A percentile compares a stretch with the other conserved stretches of the same genome.
phyloP scores from a whole-genome alignment of 2,888 invertebrate genomes.

The Alloplasta piceator region DNA sequence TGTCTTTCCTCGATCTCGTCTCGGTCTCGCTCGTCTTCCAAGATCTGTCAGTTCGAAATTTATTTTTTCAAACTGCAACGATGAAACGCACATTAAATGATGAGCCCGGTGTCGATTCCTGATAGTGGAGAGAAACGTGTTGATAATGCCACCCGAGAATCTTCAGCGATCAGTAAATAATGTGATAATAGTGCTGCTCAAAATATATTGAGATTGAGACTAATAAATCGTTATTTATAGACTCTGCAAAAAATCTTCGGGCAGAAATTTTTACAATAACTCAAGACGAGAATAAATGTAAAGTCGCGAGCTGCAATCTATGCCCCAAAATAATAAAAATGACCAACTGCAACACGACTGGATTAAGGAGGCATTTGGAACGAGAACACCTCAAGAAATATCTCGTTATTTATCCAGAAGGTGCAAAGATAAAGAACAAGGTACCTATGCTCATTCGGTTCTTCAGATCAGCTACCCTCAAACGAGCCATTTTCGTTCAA shows the following conservation, averaged over 20 bases:
- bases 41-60: not conserved
- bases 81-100: not conserved
- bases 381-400: not conserved
- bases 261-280: not conserved
- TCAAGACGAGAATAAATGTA: not conserved
- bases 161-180: not conserved
- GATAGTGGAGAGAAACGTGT: not conserved
- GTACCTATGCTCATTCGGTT: not conserved
- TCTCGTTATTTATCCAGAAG: not conserved
- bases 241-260: not conserved
- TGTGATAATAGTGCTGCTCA: too few species aligned
- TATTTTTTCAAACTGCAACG: not conserved
- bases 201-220: not conserved
- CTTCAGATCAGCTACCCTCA: too few species aligned
- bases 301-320: not conserved
- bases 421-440: not conserved
- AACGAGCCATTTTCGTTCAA: too few species aligned
- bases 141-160: not conserved
- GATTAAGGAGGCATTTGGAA: slow-evolving; percentile 33
- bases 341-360: slow-evolving; percentile 27
- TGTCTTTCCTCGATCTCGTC: not conserved
- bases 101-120: too few species aligned
- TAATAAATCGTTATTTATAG: not conserved
- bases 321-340: slow-evolving; percentile 29
- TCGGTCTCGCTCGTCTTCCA: not conserved